These are phyloP conservation scores for Phoxinus phoxinus DNA, from an alignment of 2,113 vertebrate species.

Conservation along the genomic window DNA sequence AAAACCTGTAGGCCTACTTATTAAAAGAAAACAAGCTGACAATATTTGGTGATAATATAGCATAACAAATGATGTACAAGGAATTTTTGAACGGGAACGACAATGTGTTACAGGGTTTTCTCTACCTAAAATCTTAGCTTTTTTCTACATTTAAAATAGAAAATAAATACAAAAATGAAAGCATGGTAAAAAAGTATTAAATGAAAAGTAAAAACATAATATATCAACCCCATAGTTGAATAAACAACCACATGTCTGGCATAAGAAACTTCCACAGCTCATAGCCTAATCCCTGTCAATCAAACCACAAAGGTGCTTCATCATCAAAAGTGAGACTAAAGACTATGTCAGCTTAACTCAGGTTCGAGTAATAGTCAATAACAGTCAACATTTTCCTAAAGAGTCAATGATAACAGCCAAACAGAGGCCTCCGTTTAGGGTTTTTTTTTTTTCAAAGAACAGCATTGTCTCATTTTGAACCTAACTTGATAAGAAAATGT, in stretches of 20 bases:
- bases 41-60: no score
- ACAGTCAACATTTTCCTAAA: background rate
- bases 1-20: no score
- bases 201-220: no score
- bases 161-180: no score
- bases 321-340: background rate
- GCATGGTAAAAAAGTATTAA: no score
- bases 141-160: no score
- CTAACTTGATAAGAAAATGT: background rate
- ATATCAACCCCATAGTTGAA: background rate
- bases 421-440: background rate
- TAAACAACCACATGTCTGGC: background rate
- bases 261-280: background rate
- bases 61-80: no score
- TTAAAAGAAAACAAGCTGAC: no score
- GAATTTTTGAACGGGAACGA: no score
- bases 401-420: background rate
- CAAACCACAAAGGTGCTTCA: background rate
- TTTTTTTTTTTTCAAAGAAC: background rate
- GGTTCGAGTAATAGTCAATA: background rate
- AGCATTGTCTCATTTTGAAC: background rate
- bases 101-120: no score
- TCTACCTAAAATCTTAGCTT: no score
- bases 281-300: slow-evolving; percentile 13
- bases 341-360: background rate